phyloP scores from a whole-genome alignment of 2,888 invertebrate genomes.

The Axea sp. region DNA sequence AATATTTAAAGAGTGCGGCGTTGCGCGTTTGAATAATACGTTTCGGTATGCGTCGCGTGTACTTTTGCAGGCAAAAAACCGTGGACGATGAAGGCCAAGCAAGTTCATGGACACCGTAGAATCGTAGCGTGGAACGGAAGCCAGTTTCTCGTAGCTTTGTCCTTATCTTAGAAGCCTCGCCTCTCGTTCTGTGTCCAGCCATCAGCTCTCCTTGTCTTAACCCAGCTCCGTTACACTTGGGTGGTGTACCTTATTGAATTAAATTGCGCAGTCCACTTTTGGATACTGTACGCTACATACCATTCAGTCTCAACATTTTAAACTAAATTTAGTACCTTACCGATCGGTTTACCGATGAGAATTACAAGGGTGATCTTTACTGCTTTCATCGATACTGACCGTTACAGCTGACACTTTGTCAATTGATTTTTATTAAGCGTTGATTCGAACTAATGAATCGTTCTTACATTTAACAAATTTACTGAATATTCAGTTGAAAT shows the following conservation, averaged over 20 bases:
- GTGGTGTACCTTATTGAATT: slow-evolving; percentile 52
- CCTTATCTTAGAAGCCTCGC: slow-evolving; percentile 20
- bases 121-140: slow-evolving; percentile 53
- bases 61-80: slow-evolving; percentile 28
- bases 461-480: no score
- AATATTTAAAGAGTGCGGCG: slow-evolving; percentile 13
- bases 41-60: slow-evolving; percentile 12
- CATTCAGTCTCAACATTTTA: no score
- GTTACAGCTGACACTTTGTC: no score
- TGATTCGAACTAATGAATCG: no score
- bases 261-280: slow-evolving; percentile 42
- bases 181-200: slow-evolving; percentile 20
- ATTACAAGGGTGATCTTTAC: no score
- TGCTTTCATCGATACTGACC: no score
- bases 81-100: slow-evolving; percentile 52
- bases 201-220: slow-evolving; percentile 32
- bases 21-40: slow-evolving; percentile 17
- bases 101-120: slow-evolving; percentile 60
- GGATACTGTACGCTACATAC: slow-evolving; percentile 6
- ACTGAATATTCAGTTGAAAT: no score
- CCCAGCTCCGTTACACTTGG: slow-evolving; percentile 36
- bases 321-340: no score
- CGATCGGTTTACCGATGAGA: no score
- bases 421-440: no score
- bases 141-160: slow-evolving; percentile 39